These are phyloP conservation scores for Lophura swinhoii DNA, from an alignment of 2,797 vertebrate genomes.

Conservation along the genomic window DNA sequence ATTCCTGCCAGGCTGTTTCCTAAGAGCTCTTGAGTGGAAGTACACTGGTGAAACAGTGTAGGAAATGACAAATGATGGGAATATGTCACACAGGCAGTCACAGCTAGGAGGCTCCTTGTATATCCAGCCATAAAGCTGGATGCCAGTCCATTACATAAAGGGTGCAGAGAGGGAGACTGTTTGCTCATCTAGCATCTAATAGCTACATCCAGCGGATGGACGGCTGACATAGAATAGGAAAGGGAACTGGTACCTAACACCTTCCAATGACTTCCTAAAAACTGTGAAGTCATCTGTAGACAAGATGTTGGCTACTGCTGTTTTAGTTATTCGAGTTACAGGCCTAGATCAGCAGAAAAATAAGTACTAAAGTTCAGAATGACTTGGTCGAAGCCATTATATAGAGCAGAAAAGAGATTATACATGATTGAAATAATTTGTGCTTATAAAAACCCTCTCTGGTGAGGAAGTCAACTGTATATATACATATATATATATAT, in stretches of 20 bases:
- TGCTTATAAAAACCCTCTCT: not conserved
- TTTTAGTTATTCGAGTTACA: not conserved
- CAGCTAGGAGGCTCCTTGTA: accelerated
- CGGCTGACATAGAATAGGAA: not conserved
- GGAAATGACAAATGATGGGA: not conserved
- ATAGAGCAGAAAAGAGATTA: not conserved
- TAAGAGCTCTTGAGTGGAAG: not conserved
- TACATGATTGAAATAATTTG: not conserved
- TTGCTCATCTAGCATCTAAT: not conserved
- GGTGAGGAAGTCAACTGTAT: not conserved
- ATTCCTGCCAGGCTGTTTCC: not conserved
- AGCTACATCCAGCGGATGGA: not conserved
- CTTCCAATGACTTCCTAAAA: not conserved
- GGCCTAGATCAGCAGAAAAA: not conserved
- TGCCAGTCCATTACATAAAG: not conserved
- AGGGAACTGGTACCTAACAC: not conserved
- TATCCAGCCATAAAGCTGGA: not conserved
- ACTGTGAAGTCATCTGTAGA: not conserved
- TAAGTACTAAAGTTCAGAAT: not conserved
- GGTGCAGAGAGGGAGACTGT: not conserved
- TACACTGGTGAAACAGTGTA: not conserved
- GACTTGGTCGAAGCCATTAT: not conserved
- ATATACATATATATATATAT: too few relatives aligned
- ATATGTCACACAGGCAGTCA: not conserved
- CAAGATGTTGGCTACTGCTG: not conserved